Base-by-base conservation (phyloP, 2,888 invertebrate genomes). In the Drosophila prostipennis region DNA sequence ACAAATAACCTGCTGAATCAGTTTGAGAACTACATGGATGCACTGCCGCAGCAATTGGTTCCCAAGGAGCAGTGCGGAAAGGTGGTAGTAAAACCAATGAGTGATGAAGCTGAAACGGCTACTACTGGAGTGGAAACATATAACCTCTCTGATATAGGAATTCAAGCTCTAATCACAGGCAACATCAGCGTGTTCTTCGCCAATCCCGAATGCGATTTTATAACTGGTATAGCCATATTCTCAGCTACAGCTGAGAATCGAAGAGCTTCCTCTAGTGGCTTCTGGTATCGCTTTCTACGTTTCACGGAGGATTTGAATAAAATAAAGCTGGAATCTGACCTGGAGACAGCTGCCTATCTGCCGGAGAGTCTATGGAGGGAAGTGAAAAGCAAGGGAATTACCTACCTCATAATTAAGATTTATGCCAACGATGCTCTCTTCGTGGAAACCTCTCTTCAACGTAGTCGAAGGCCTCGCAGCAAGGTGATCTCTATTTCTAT, bases 1-100 rank as follows among this genome's bases (percentile, higher is more conserved):
- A 95, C 95, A 3, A 95, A 95, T 84, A 91, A 93, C 0, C 92
- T 95, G 65, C 90, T 95, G 53, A 94, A 94, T 74, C 92, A 93
- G 0, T 92, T 95, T 14, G 94, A 94, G 76, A 90, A 91, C 60
- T 93, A 94, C 29, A 92, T 95, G 78, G 93, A 93, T 78, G 91
- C 93, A 3, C 32, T 91, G 23, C 69, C 86, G 0, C 58, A 51
- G 2, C 73, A 78, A 19, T 48, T 80, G 45, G 80, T 86, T 14
- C 70, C 82, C 1, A 19, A 32, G 0, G 59, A 54, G 4, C 75
- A 60, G 6, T 90, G 89, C 46, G 74, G 76, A 19, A 67, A 69
- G n/a, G n/a, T 45, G 6, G 45, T 61, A 0, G n/a, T 42, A 0
- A 37, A 51, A 11, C 29, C 70, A 1, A 26, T 61, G 2, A 72